These are phyloP conservation scores for Holocentrus rufus DNA, from an alignment of 2,797 vertebrate genomes.

Conservation along the genomic window DNA sequence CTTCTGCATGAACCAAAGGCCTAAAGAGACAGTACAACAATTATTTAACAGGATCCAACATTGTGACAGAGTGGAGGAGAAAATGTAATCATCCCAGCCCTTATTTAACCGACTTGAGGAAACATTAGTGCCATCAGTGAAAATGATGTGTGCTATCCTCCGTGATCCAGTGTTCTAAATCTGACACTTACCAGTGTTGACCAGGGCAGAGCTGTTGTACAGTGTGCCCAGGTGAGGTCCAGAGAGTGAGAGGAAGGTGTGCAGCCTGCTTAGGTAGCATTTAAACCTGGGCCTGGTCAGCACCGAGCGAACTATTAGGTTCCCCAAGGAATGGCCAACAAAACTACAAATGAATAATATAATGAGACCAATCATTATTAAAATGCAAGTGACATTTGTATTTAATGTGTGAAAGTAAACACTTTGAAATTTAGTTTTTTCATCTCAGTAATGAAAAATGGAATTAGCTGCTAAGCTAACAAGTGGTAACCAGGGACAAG, in stretches of 20 bases:
- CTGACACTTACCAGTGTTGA: slow-evolving; percentile 91
- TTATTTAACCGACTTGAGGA: background rate
- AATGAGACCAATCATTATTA: background rate
- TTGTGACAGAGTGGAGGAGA: background rate
- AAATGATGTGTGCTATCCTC: background rate
- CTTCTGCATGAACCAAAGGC: slow-evolving; percentile 99
- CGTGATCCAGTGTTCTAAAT: slow-evolving; percentile 5
- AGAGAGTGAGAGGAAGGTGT: slow-evolving; percentile 97
- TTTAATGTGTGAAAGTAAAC: background rate
- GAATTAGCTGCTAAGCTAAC: background rate
- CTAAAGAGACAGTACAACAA: slow-evolving; percentile 70
- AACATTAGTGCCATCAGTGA: background rate
- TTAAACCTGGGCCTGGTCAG: slow-evolving; percentile 95
- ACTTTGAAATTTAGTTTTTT: background rate
- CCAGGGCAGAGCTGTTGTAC: slow-evolving; percentile 98
- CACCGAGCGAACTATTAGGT: slow-evolving; percentile 98
- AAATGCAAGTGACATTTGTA: background rate
- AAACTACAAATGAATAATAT: slow-evolving; percentile 83
- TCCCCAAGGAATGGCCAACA: slow-evolving; percentile 98
- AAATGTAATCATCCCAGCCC: background rate
- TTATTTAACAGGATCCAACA: background rate
- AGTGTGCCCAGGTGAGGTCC: slow-evolving; percentile 98
- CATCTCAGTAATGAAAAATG: background rate
- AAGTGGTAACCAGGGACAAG: background rate
- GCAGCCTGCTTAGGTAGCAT: slow-evolving; percentile 94